Base-by-base conservation (phyloP, 2,888 invertebrate genomes). In the Hyppa rectilinea region DNA sequence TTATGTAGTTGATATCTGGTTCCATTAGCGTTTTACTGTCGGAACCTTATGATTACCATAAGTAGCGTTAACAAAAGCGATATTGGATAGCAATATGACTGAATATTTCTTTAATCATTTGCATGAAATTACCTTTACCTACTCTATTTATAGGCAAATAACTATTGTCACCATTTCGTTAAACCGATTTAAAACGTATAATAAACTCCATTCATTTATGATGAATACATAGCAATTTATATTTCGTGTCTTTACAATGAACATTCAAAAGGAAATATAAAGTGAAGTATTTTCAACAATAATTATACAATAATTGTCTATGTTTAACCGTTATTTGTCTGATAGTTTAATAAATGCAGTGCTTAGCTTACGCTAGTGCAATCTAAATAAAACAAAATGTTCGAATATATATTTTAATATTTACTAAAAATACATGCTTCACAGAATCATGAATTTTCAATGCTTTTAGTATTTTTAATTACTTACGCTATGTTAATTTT, bases 1-100 rank as follows among this genome's bases (percentile, higher is more conserved):
- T 55, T 58, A n/a, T n/a, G n/a, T n/a, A 66, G 64, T 75, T 66
- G 29, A 73, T 79, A 61, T 77, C 73, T 82, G 70, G 59, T 78
- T 84, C 79, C 79, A 86, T 86, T 85, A 85, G 71, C 75, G 62
- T 78, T 85, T 82, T 78, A 77, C 59, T 71, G 17, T 45, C 31
- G 26, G 38, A 64, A 53, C 56, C 58, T 70, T 79, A 73, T 80
- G 78, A 81, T 80, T 80, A 83, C 66, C 78, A 74, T 81, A 70
- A 74, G 73, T 70, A 81, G n/a, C 52, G 53, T 70, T 76, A 36
- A 23, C 74, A 67, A 38, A 67, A 61, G 38, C 1, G n/a, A 20
- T 52, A 53, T 55, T 55, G 17, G n/a, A 45, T 45, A 56, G 23
- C n/a, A 43, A 60, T 29, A n/a, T 26, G 3, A 7, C 23, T 29